Evolutionary conservation across 2,113 vertebrate genomes (phyloP).

Genomic region (Rhineura floridana): DNA sequence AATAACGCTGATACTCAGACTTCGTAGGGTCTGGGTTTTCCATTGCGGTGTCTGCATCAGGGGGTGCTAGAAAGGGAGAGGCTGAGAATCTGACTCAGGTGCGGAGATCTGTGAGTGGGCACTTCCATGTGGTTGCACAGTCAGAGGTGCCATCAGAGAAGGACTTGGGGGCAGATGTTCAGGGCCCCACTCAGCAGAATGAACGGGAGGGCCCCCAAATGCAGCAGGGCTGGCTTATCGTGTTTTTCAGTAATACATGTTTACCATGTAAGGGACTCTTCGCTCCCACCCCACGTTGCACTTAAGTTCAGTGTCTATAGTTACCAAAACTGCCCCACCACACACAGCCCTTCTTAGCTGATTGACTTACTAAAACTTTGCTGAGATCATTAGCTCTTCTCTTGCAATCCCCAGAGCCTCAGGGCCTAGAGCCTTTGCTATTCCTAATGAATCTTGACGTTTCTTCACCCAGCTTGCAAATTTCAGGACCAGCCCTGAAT

Average conservation of each 20-base stretch:
- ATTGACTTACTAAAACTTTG: constrained; percentile 48
- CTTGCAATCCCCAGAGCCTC: constrained; percentile 26
- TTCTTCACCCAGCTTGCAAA: constrained; percentile 16
- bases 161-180: not conserved
- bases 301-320: not conserved
- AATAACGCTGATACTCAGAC: not conserved
- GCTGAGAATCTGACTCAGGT: not conserved
- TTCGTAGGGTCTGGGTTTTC: not conserved
- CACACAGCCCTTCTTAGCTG: not conserved
- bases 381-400: constrained; percentile 34
- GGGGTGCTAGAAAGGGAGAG: constrained; percentile 28
- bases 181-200: not conserved
- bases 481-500: constrained; percentile 36
- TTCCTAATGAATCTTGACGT: constrained; percentile 32
- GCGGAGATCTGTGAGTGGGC: not conserved
- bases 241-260: not conserved
- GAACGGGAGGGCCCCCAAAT: not conserved
- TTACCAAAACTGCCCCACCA: not conserved
- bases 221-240: not conserved
- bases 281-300: not conserved
- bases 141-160: not conserved
- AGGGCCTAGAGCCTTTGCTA: constrained; percentile 43
- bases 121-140: not conserved
- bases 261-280: not conserved
- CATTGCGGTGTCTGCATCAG: not conserved